phyloP scores from a whole-genome alignment of 2,113 vertebrate species.

The Oryzias celebensis region DNA sequence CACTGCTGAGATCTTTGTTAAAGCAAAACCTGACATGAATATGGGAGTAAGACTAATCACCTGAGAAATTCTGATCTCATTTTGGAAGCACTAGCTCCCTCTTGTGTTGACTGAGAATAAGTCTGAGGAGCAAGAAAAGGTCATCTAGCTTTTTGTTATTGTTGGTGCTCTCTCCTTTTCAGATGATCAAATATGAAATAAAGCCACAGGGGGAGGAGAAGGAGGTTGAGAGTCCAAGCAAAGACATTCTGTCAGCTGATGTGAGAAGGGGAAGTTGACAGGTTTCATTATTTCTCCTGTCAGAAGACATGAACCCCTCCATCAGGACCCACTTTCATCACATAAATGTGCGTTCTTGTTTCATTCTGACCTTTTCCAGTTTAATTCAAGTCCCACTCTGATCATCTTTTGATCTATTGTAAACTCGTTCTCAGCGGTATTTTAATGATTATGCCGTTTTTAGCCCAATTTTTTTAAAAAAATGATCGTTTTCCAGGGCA shows the following conservation, averaged over 20 bases:
- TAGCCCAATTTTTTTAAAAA: too few relatives aligned
- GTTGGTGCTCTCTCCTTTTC: slow-evolving; percentile 18
- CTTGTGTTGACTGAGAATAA: slow-evolving; percentile 36
- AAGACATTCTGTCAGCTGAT: slow-evolving; percentile 43
- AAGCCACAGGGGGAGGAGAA: slow-evolving; percentile 24
- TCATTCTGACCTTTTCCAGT: too few relatives aligned
- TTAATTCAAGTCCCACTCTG: too few relatives aligned
- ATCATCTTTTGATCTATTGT: too few relatives aligned
- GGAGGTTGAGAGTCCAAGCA: slow-evolving; percentile 26
- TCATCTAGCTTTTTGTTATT: slow-evolving; percentile 3
- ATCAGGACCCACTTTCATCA: too few relatives aligned
- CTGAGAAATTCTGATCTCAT: not conserved
- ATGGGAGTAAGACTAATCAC: not conserved
- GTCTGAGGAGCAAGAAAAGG: slow-evolving; percentile 6
- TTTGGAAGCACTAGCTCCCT: slow-evolving; percentile 49
- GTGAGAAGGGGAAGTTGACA: slow-evolving; percentile 26
- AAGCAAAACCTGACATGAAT: too few relatives aligned
- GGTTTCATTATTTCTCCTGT: slow-evolving; percentile 7
- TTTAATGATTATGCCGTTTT: too few relatives aligned
- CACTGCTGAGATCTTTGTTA: too few relatives aligned
- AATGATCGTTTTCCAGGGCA: too few relatives aligned
- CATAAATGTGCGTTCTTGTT: too few relatives aligned
- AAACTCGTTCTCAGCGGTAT: too few relatives aligned
- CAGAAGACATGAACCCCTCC: slow-evolving; percentile 1
- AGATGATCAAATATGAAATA: slow-evolving; percentile 44